Base-by-base conservation (phyloP, 2,113 vertebrate species). In the Ophthalmolycus amberensis region DNA sequence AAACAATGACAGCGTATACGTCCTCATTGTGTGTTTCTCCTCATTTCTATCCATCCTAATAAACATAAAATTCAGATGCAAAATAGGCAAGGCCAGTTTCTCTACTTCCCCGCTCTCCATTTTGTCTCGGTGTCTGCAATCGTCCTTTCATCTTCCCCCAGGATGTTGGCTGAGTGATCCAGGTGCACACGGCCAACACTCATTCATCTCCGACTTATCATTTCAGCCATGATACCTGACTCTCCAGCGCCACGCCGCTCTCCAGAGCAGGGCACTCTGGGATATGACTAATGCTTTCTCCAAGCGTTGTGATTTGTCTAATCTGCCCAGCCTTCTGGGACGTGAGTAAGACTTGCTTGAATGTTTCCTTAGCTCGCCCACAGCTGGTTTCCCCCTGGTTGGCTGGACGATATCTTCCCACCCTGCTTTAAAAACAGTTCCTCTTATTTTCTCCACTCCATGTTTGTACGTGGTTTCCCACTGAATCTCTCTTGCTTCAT, bases 261-360 rank as follows among this genome's bases (percentile, higher is more conserved):
- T 92, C 76, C 62, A 6, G 71, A 91, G 79, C 82, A 73, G 69
- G 73, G 76, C 79, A 88, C 75, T 87, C 79, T 83, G 87, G 83
- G 83, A 92, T 85, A 83, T 90, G 87, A 91, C 85, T 88, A 89
- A 89, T 89, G 80, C 84, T 77, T 87, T 85, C 83, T 91, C 76
- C 80, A 66, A 78, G 80, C 32, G 15, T 80, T 90, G 63, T 34
- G 83, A 85, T 89, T 91, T 48, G 72, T 89, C 82, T 92, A 90
- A 92, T 92, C 87, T 83, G 60, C 42, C 34, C 75, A 68, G 85
- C 86, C 88, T 89, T 80, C 83, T 88, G 89, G 89, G 71, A 89
- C 71, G 65, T 71, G 83, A 85, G 68, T 76, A 83, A 86, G 86
- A 85, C 86, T 89, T 88, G 50, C 83, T 71, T 71, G 78, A 89